Percentiles rank a stretch among this genome's conserved stretches.
Evolutionary conservation across 1,140 invertebrate genomes (phyloP).

Genomic region (Orius insidiosus): DNA sequence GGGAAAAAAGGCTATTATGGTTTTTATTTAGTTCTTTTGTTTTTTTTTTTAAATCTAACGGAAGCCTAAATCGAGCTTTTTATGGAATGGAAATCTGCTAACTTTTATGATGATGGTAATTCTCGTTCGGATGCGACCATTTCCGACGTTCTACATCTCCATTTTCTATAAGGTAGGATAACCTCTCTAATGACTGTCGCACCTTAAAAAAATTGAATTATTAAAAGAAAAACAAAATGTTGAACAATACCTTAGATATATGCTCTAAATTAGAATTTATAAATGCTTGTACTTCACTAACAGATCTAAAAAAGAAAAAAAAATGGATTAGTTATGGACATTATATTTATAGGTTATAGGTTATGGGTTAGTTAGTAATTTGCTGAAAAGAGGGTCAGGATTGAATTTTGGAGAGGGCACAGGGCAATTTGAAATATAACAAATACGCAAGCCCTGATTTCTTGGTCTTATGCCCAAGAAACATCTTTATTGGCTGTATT

Average conservation of each 20-base stretch:
- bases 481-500: no score
- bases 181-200: conserved; percentile 16
- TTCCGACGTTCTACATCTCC: conserved; percentile 2
- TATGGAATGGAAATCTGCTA: background rate
- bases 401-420: background rate
- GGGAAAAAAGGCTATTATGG: background rate
- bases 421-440: background rate
- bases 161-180: conserved; percentile 16
- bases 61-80: background rate
- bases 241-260: conserved; percentile 17
- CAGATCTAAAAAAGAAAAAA: conserved; percentile 15
- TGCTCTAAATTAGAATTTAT: conserved; percentile 18
- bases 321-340: conserved; percentile 8
- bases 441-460: no score
- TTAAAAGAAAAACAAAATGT: background rate
- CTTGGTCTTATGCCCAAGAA: no score
- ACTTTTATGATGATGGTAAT: conserved; percentile 9
- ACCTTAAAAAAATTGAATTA: conserved; percentile 14
- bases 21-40: background rate
- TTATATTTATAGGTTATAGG: background rate
- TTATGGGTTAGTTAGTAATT: background rate
- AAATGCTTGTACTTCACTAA: conserved; percentile 19
- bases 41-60: background rate
- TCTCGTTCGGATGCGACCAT: conserved; percentile 1
- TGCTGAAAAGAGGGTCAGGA: background rate